A percentile compares a stretch with the other conserved stretches of the same genome.
Conservation (phyloP, 2,888 invertebrate species). For the Caenorhabditis becei region DNA sequence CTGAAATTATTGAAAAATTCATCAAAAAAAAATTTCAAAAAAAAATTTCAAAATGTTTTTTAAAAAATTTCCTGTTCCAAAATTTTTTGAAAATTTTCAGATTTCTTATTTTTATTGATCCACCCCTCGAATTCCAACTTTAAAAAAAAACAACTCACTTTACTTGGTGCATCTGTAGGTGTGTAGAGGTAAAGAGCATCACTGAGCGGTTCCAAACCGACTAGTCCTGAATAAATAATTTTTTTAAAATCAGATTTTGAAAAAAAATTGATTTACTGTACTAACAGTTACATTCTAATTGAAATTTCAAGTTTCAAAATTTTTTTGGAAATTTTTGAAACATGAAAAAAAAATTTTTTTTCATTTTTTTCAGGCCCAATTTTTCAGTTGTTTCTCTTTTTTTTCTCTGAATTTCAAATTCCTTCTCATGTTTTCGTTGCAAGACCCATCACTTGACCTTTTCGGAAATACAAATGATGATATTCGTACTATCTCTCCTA, state of each 20-base stretch:
- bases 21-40: neutral
- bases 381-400: neutral
- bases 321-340: neutral
- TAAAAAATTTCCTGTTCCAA: neutral
- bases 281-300: too few species aligned
- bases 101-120: neutral
- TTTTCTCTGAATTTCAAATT: neutral
- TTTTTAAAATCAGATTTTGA: neutral
- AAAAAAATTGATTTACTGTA: too few species aligned
- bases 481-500: too few species aligned
- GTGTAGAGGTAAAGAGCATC: slow-evolving; percentile 78
- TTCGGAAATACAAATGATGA: too few species aligned
- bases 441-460: too few species aligned
- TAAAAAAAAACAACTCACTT: slow-evolving; percentile 52
- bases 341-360: neutral
- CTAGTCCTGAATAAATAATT: slow-evolving; percentile 45
- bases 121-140: neutral
- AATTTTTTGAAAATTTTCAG: slow-evolving; percentile 2
- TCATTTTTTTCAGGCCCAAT: neutral
- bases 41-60: neutral
- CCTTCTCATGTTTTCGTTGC: too few species aligned
- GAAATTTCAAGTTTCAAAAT: too few species aligned
- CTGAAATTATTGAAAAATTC: neutral
- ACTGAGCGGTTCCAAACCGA: slow-evolving; percentile 69
- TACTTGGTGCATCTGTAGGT: slow-evolving; percentile 75